phyloP scores from a whole-genome alignment of 1,140 invertebrate species.

The Ctenoplectra terminalis region DNA sequence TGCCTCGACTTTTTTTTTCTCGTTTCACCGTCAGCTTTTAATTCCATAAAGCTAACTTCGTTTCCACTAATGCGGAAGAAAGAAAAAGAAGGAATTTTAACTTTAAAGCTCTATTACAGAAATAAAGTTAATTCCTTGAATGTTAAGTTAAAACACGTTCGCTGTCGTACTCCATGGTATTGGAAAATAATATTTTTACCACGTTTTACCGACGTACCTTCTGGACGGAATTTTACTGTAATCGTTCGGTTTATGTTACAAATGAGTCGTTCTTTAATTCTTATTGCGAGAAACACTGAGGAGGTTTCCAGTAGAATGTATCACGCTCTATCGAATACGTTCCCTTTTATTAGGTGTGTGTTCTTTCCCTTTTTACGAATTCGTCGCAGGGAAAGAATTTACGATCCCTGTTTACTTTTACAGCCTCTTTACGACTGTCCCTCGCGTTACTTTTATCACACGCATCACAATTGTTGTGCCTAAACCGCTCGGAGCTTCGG shows the following conservation, averaged over 20 bases:
- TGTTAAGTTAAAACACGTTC: no score
- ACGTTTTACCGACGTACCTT: neutral
- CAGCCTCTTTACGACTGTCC: neutral
- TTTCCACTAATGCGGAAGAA: slow-evolving; percentile 13
- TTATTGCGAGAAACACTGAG: neutral
- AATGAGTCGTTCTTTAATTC: no score
- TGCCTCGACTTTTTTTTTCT: neutral
- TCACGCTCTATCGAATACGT: neutral
- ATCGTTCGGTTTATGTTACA: neutral
- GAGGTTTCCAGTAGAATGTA: neutral
- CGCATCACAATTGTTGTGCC: slow-evolving; percentile 7
- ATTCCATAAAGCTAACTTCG: slow-evolving; percentile 37
- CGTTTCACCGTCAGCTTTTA: slow-evolving; percentile 18
- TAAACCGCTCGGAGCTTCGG: neutral
- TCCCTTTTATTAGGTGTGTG: neutral
- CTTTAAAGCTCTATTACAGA: slow-evolving; percentile 7
- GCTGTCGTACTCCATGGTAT: neutral
- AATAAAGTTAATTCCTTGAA: no score
- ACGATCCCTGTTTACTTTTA: slow-evolving; percentile 38
- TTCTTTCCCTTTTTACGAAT: neutral
- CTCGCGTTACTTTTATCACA: slow-evolving; percentile 20
- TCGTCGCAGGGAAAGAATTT: neutral
- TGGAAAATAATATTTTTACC: neutral
- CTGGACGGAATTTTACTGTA: neutral
- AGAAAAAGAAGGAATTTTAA: neutral